Evolutionary conservation across 2,797 vertebrate species (phyloP), one percentile per base, ranked within the genome.

Genomic region (Momotus momota): DNA sequence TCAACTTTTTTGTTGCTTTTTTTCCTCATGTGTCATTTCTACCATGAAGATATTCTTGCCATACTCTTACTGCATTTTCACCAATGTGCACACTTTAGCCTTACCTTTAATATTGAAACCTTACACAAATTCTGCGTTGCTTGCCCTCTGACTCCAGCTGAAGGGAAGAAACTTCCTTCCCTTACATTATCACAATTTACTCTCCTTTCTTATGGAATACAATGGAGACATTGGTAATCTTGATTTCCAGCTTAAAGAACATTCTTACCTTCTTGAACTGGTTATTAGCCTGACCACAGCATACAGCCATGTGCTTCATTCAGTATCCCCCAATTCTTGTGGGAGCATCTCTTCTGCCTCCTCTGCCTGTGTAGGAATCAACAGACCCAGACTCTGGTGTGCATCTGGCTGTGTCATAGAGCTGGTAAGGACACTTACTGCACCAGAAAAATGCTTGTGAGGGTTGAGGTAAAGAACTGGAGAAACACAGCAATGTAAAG

Each of bases 401-500:
- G 38, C 10, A 35, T 29, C 38, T 65, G 43, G 6, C 35, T 60
- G 14, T 29, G 23, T 54, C 54, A 12, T 3, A 45, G 49, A 61
- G 41, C 26, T 65, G 23, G 29, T 51, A 18, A 48, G 16, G 18
- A 72, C 60, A 35, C 35, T 35, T 35, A 4, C 41, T 60, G 45
- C 21, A 22, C 35, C n/a, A 14, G 26, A 65, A 1, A 3, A 29
- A 27, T 25, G 21, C n/a, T 81, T 29, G 9, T 52, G 78, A 41
- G 62, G 14, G 43, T 6, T 33, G 35, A 81, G 6, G 21, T 83
- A 65, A 51, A 70, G 41, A 61, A 46, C 48, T 46, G 40, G 23
- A 67, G 11, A 22, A n/a, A 54, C 25, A 33, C 25, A 78, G 33
- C 33, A 75, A 26, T 0, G 0, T 31, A 33, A 57, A 52, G 22